phyloP scores from a whole-genome alignment of 2,888 invertebrate species.

The Steinernema scapterisci region DNA sequence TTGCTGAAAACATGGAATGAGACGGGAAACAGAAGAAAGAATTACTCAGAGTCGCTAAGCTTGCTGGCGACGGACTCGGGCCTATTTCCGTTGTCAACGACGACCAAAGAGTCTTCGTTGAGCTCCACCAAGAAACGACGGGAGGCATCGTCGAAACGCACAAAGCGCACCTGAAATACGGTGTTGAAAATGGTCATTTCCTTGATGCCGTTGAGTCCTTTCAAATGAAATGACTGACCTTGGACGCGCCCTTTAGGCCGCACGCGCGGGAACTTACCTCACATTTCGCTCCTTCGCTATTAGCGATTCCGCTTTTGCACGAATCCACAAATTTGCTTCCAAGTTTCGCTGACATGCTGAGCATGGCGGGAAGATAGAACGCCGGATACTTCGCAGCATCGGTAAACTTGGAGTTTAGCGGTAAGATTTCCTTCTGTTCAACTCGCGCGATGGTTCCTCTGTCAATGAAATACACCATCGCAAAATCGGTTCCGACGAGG shows the following conservation, averaged over 20 bases:
- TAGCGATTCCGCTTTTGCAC: neutral
- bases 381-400: conserved; percentile 13
- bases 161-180: neutral
- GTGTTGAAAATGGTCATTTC: too few species aligned
- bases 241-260: neutral
- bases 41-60: neutral
- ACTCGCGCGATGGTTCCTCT: neutral
- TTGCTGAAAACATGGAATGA: neutral
- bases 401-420: conserved; percentile 15
- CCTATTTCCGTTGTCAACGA: neutral
- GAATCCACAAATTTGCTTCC: conserved; percentile 14
- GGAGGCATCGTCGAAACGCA: conserved; percentile 19
- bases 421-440: conserved; percentile 1
- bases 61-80: neutral
- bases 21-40: too few species aligned
- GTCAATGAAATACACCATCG: conserved; percentile 19
- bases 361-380: conserved; percentile 10
- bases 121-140: conserved; percentile 16
- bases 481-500: conserved; percentile 14
- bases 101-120: conserved; percentile 2
- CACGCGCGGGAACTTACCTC: conserved; percentile 8
- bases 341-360: conserved; percentile 11
- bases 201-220: neutral
- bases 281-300: conserved; percentile 13
- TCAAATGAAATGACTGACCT: neutral